Evolutionary conservation across 1,140 invertebrate genomes (phyloP).

Genomic region (Drosophila bifasciata): DNA sequence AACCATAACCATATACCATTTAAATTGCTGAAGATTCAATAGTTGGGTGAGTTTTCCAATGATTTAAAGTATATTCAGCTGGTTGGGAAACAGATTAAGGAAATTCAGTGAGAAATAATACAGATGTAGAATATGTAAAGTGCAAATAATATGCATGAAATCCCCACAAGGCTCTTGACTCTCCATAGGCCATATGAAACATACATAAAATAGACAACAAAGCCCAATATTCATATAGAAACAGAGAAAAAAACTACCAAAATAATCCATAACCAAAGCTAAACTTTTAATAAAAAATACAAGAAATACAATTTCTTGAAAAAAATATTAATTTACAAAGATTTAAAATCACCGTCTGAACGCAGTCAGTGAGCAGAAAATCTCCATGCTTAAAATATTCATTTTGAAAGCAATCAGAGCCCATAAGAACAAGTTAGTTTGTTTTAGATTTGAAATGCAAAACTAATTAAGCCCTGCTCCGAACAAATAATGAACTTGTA

Average conservation of each 20-base stretch:
- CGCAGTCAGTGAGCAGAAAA: neutral
- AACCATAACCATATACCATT: neutral
- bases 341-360: too few relatives aligned
- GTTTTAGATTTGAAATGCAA: conserved; percentile 43
- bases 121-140: too few relatives aligned
- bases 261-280: too few relatives aligned
- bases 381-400: conserved; percentile 18
- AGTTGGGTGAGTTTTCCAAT: conserved; percentile 43
- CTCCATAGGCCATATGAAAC: too few relatives aligned
- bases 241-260: too few relatives aligned
- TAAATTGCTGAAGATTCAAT: neutral
- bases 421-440: conserved; percentile 49
- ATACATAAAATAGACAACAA: too few relatives aligned
- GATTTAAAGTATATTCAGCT: conserved; percentile 58
- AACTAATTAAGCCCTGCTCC: conserved; percentile 61
- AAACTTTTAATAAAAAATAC: neutral
- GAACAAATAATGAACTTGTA: conserved; percentile 58
- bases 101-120: too few relatives aligned
- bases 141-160: too few relatives aligned
- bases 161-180: too few relatives aligned
- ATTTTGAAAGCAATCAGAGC: conserved; percentile 5
- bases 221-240: too few relatives aligned
- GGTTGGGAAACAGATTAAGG: conserved; percentile 26
- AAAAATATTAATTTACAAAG: neutral
- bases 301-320: conserved; percentile 11